Evolutionary conservation across 2,888 invertebrate species (phyloP).

Genomic region (Lasioglossum leucozonium): DNA sequence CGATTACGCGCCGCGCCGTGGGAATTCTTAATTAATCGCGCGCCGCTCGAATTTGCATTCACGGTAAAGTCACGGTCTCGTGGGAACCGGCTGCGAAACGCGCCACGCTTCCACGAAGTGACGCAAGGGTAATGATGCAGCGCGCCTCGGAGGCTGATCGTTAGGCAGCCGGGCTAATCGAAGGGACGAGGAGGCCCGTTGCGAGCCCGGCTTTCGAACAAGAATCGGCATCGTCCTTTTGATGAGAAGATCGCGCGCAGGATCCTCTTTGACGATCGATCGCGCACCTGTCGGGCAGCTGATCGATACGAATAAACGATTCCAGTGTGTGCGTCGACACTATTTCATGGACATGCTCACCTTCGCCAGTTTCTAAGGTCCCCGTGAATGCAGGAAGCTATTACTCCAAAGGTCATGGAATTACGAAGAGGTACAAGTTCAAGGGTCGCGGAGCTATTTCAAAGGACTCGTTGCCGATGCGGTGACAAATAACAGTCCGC

Average conservation of each 20-base stretch:
- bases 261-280: neutral
- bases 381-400: neutral
- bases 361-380: neutral
- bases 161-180: constrained; percentile 21
- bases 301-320: neutral
- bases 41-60: constrained; percentile 48
- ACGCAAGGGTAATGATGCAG: constrained; percentile 55
- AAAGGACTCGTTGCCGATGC: neutral
- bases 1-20: constrained; percentile 38
- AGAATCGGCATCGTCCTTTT: neutral
- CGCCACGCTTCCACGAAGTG: constrained; percentile 39
- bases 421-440: neutral
- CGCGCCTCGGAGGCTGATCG: constrained; percentile 33
- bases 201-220: constrained; percentile 20
- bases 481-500: neutral
- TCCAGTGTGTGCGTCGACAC: too few relatives aligned
- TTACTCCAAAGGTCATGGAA: neutral
- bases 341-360: too few relatives aligned
- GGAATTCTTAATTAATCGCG: constrained; percentile 66
- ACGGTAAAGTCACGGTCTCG: constrained; percentile 54
- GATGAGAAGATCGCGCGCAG: neutral
- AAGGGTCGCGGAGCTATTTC: neutral
- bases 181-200: neutral
- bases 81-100: constrained; percentile 36
- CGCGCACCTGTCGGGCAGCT: neutral